Evolutionary conservation across 2,797 vertebrate species (phyloP), one percentile per base, ranked within the genome.

Genomic region (Myotis vivesi): DNA sequence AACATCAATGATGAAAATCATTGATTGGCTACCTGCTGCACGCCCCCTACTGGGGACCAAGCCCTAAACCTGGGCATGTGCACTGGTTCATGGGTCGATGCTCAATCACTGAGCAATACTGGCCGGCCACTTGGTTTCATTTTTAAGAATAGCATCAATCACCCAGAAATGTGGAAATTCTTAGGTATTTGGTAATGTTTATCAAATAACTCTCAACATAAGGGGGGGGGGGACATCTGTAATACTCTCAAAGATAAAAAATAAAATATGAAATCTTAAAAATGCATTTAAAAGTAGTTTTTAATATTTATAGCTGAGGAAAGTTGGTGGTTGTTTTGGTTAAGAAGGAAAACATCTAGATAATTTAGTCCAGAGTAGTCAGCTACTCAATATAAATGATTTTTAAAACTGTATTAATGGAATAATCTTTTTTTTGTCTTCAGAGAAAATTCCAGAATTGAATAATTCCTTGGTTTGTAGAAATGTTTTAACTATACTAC

Each of bases 381-480:
- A 92, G 53, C 38, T 86, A 73, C 64, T 82, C 25, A 77, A 30
- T 4, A 41, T 41, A 62, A 41, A 0, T 44, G 12, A 59, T 41
- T 76, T 89, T 49, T 66, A 22, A 95, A 91, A 88, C 25, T 22
- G 12, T 93, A 94, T 93, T 87, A 44, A 75, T 28, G 83, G 64
- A 94, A 73, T 87, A 33, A 80, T 51, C 2, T 51, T 51, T 59
- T 46, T 44, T 72, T 20, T 33, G 12, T 44, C 68, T 69, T 89
- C 46, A 73, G 53, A 46, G 1, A 49, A 88, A 72, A 79, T 87
- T 19, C 11, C 36, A 84, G 28, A 62, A 83, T 30, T 46, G 9
- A 75, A 2, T 19, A 84, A 71, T 46, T 68, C 12, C 84, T 79
- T 75, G 36, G 15, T 64, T 95, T 77, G 25, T 94, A 79, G 17